Percentiles rank a stretch among this genome's conserved stretches.
These are phyloP conservation scores for Lethrus apterus DNA, from an alignment of 1,140 invertebrate genomes.

Conservation along the genomic window DNA sequence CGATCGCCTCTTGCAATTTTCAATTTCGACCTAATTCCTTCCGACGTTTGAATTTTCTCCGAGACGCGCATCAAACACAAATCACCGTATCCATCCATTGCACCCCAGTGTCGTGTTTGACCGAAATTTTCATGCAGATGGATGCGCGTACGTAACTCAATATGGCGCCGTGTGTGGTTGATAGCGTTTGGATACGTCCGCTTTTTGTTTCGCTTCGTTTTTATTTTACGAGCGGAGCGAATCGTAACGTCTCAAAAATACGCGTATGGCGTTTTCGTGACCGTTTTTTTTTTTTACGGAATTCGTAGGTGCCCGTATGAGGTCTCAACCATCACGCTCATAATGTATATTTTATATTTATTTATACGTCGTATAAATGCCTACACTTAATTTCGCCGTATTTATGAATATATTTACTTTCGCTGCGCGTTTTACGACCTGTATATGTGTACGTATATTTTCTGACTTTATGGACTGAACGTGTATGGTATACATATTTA, in stretches of 20 bases:
- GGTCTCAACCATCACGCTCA: neutral
- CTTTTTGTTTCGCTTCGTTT: too few species aligned
- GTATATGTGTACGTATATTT: neutral
- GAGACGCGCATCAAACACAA: too few species aligned
- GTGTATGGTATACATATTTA: too few species aligned
- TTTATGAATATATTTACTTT: conserved; percentile 9
- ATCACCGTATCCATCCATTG: too few species aligned
- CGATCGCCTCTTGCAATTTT: too few species aligned
- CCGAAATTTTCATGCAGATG: too few species aligned
- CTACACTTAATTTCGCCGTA: conserved; percentile 11
- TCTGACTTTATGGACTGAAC: too few species aligned
- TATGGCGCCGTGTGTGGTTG: conserved; percentile 10
- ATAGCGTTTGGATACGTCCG: conserved; percentile 2
- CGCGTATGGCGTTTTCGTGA: conserved; percentile 1
- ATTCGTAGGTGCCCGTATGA: conserved; percentile 8
- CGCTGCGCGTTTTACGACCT: conserved; percentile 2
- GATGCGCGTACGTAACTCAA: too few species aligned
- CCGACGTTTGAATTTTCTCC: too few species aligned
- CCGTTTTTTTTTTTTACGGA: conserved; percentile 4
- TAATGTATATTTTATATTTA: neutral
- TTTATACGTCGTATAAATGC: conserved; percentile 5
- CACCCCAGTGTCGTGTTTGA: too few species aligned
- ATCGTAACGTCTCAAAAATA: conserved; percentile 11
- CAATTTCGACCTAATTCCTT: too few species aligned
- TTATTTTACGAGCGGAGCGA: conserved; percentile 9